phyloP scores from a whole-genome alignment of 2,113 vertebrate species.

The Aegithalos caudatus region DNA sequence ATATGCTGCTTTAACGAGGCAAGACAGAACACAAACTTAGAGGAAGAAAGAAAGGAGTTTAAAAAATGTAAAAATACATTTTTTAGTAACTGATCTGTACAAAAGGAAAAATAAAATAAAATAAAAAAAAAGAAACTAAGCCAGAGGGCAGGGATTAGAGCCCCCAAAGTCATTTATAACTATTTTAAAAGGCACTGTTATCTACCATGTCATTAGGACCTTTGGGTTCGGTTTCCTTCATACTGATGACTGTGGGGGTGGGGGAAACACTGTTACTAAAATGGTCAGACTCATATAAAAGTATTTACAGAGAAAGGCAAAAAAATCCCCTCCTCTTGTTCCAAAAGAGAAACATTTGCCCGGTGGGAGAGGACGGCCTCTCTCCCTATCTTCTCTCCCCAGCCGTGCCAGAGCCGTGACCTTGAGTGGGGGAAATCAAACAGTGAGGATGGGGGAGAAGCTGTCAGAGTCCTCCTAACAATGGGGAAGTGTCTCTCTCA shows the following conservation, averaged over 20 bases:
- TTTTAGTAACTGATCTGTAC: constrained; percentile 67
- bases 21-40: constrained; percentile 53
- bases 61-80: constrained; percentile 16
- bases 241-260: constrained; percentile 66
- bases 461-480: constrained; percentile 43
- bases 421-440: constrained; percentile 28
- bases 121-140: not conserved
- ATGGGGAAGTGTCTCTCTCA: constrained; percentile 40
- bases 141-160: constrained; percentile 21
- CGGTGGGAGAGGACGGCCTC: not conserved
- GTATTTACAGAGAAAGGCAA: constrained; percentile 72
- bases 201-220: constrained; percentile 49
- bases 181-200: constrained; percentile 62
- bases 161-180: constrained; percentile 48
- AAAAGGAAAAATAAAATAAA: constrained; percentile 8
- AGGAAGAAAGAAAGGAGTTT: constrained; percentile 2
- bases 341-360: constrained; percentile 59
- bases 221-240: constrained; percentile 75
- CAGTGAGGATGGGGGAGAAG: constrained; percentile 4
- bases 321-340: constrained; percentile 58
- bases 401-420: constrained; percentile 10
- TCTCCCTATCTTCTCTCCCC: not conserved
- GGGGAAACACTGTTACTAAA: constrained; percentile 69
- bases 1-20: not conserved
- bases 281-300: constrained; percentile 61